Conservation (phyloP, 2,797 vertebrate species). For the Bryconaethiops microstoma region DNA sequence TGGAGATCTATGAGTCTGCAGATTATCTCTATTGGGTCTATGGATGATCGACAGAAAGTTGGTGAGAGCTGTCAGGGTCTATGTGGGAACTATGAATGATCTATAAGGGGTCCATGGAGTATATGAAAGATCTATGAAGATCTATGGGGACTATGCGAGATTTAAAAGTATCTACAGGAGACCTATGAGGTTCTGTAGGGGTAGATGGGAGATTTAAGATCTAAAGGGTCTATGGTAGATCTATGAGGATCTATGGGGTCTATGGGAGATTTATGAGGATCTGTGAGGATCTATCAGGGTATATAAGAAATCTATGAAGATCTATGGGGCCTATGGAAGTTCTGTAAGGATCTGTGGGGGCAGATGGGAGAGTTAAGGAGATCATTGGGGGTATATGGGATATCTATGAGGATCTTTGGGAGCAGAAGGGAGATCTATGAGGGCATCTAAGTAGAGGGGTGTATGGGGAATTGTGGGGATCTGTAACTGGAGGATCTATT, state of each 20-base stretch:
- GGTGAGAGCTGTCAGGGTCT: background rate
- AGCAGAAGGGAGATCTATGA: no score
- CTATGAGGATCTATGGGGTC: background rate
- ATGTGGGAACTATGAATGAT: background rate
- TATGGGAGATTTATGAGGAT: background rate
- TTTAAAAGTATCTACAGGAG: background rate
- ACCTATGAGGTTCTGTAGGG: background rate
- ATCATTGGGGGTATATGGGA: no score
- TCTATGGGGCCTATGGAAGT: background rate
- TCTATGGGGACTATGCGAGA: background rate
- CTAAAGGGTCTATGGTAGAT: background rate
- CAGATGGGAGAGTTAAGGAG: no score
- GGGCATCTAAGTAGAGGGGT: no score
- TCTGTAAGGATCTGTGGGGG: background rate
- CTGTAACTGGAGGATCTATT: no score
- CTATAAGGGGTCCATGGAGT: background rate
- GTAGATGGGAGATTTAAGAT: no score
- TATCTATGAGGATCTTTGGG: no score
- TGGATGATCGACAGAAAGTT: no score
- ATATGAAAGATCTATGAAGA: background rate
- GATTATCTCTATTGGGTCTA: background rate
- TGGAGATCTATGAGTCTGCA: background rate
- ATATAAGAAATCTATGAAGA: background rate
- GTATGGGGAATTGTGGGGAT: no score
- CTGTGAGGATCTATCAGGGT: background rate